phyloP scores from a whole-genome alignment of 2,797 vertebrate genomes.

The Sparus aurata region DNA sequence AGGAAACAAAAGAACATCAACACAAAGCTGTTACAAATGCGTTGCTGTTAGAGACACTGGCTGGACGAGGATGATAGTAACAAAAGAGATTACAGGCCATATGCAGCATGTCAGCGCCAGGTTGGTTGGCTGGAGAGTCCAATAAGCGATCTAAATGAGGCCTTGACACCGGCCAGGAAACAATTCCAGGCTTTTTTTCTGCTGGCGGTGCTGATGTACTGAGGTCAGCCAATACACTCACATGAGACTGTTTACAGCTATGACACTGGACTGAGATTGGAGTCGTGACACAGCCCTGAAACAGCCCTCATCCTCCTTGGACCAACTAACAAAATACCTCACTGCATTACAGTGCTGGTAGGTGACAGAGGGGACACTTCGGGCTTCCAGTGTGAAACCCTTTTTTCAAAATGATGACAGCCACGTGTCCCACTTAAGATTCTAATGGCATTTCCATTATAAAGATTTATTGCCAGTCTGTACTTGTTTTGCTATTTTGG shows the following conservation, averaged over 20 bases:
- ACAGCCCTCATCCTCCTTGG: constrained; percentile 43
- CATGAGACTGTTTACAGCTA: constrained; percentile 65
- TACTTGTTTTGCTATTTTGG: not conserved
- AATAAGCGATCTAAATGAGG: constrained; percentile 76
- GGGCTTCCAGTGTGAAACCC: not conserved
- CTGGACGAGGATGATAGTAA: constrained; percentile 53
- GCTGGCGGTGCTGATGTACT: constrained; percentile 59
- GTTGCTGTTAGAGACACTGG: constrained; percentile 43
- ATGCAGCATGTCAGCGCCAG: constrained; percentile 54
- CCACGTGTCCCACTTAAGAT: not conserved
- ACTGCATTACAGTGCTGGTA: constrained; percentile 13
- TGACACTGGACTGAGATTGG: constrained; percentile 67
- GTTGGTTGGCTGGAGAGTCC: constrained; percentile 61
- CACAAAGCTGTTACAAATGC: constrained; percentile 43
- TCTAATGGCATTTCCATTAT: not conserved
- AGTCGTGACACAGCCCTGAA: constrained; percentile 64
- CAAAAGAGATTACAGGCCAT: constrained; percentile 60
- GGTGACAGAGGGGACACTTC: constrained; percentile 9
- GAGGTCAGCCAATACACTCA: constrained; percentile 67
- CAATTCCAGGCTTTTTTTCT: constrained; percentile 64
- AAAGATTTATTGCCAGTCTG: not conserved
- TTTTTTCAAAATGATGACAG: not conserved
- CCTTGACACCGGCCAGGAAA: constrained; percentile 74
- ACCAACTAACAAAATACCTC: constrained; percentile 52
- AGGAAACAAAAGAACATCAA: constrained; percentile 35